phyloP scores from a whole-genome alignment of 1,140 invertebrate species.

The Drosophila erecta region DNA sequence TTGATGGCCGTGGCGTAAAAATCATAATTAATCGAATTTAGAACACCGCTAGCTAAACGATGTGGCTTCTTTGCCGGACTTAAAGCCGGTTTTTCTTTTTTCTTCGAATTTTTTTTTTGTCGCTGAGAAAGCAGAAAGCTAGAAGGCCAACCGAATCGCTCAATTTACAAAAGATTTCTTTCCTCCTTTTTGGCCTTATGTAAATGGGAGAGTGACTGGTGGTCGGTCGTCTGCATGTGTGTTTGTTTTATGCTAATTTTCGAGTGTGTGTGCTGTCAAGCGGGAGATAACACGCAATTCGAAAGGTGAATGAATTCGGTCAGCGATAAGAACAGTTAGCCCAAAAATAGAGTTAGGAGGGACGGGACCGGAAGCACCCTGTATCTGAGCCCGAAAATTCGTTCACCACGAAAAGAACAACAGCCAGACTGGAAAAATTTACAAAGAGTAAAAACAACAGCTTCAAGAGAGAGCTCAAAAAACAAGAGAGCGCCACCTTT shows the following conservation, averaged over 20 bases:
- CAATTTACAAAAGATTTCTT: conserved; percentile 53
- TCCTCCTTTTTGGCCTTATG: conserved; percentile 58
- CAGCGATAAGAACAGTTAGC: conserved; percentile 64
- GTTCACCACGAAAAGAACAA: conserved; percentile 63
- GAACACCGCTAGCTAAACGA: conserved; percentile 71
- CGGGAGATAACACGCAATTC: conserved; percentile 48
- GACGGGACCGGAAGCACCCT: conserved; percentile 32
- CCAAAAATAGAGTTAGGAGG: conserved; percentile 13
- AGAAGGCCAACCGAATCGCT: conserved; percentile 30
- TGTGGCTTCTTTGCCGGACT: conserved; percentile 32
- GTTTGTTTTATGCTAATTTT: conserved; percentile 59
- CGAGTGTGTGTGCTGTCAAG: conserved; percentile 25
- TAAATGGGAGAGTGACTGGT: conserved; percentile 37
- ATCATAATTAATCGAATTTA: conserved; percentile 77
- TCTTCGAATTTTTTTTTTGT: conserved; percentile 38
- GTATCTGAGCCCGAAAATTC: conserved; percentile 48
- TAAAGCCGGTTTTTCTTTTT: conserved; percentile 53
- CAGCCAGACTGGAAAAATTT: conserved; percentile 49
- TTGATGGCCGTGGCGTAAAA: conserved; percentile 52
- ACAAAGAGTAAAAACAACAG: conserved; percentile 47
- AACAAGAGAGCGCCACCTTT: conserved; percentile 11
- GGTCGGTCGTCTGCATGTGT: not conserved
- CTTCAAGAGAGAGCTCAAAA: conserved; percentile 17
- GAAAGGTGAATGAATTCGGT: conserved; percentile 74
- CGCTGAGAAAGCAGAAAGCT: conserved; percentile 50